Conservation (phyloP, 2,113 vertebrate genomes). For the Hassar affinis region DNA sequence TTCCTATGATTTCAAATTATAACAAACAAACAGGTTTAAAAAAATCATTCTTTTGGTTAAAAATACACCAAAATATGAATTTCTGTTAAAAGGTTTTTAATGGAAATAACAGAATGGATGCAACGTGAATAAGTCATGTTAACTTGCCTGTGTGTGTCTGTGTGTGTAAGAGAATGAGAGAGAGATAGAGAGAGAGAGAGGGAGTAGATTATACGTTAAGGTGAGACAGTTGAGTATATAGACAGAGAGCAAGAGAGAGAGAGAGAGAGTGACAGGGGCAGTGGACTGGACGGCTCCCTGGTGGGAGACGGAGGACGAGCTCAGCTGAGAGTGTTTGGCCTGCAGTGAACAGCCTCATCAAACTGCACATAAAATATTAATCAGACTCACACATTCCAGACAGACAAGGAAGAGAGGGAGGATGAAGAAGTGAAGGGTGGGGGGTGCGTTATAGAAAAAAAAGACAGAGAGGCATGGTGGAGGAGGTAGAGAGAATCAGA, state of each 20-base stretch:
- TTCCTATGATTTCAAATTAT: background rate
- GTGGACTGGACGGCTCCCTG: slow-evolving; percentile 17
- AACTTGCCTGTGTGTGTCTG: background rate
- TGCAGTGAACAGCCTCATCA: slow-evolving; percentile 35
- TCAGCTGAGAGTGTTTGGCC: slow-evolving; percentile 39
- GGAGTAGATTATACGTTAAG: background rate
- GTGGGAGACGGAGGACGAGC: slow-evolving; percentile 26
- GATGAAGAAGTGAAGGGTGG: background rate
- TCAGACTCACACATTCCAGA: slow-evolving; percentile 1
- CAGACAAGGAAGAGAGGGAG: slow-evolving; percentile 12
- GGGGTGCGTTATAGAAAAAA: background rate
- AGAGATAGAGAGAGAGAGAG: background rate
- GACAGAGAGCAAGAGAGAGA: background rate
- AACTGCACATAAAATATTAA: slow-evolving; percentile 39
- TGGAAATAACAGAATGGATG: background rate
- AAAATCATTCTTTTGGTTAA: background rate
- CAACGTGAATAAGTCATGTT: background rate
- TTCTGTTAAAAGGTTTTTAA: background rate
- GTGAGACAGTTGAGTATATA: background rate
- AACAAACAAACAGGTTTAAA: background rate
- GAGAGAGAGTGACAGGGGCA: slow-evolving; percentile 18
- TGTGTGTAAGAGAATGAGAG: background rate
- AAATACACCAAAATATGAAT: background rate
- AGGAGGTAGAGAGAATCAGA: background rate
- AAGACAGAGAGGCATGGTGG: background rate